These are phyloP conservation scores for Heterotilapia buettikoferi DNA, from an alignment of 2,113 vertebrate genomes.

Conservation along the genomic window DNA sequence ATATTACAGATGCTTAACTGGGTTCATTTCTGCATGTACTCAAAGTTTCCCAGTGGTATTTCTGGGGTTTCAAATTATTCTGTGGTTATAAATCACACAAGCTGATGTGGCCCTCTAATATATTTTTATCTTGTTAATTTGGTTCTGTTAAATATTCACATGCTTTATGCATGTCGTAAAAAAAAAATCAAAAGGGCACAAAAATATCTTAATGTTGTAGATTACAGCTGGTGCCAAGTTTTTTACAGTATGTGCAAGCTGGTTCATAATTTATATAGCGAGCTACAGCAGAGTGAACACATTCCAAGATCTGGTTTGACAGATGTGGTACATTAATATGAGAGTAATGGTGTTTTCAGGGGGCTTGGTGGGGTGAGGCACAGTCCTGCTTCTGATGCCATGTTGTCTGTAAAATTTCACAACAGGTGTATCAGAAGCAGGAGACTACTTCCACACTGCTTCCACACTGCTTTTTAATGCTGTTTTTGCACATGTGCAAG, in stretches of 20 bases:
- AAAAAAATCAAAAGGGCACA: neutral
- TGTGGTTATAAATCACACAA: constrained; percentile 4
- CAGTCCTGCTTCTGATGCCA: neutral
- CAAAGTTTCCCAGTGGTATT: constrained; percentile 22
- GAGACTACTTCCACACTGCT: neutral
- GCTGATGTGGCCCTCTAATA: neutral
- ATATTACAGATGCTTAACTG: constrained; percentile 42
- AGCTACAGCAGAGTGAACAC: constrained; percentile 50
- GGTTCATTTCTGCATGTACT: constrained; percentile 22
- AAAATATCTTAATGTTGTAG: neutral
- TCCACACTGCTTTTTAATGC: neutral
- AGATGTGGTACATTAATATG: constrained; percentile 57
- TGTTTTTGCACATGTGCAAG: neutral
- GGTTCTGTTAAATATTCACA: neutral
- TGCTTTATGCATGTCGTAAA: neutral
- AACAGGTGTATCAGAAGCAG: neutral
- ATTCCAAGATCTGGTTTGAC: constrained; percentile 43
- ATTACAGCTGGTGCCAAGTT: neutral
- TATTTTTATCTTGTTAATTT: neutral
- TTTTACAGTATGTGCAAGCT: constrained; percentile 25
- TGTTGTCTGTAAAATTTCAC: neutral
- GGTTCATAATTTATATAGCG: constrained; percentile 55
- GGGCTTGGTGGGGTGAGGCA: neutral
- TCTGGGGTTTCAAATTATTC: constrained; percentile 9
- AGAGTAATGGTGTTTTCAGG: constrained; percentile 9